These are phyloP conservation scores for Anthoscopus minutus DNA, from an alignment of 2,113 vertebrate species.

Conservation along the genomic window DNA sequence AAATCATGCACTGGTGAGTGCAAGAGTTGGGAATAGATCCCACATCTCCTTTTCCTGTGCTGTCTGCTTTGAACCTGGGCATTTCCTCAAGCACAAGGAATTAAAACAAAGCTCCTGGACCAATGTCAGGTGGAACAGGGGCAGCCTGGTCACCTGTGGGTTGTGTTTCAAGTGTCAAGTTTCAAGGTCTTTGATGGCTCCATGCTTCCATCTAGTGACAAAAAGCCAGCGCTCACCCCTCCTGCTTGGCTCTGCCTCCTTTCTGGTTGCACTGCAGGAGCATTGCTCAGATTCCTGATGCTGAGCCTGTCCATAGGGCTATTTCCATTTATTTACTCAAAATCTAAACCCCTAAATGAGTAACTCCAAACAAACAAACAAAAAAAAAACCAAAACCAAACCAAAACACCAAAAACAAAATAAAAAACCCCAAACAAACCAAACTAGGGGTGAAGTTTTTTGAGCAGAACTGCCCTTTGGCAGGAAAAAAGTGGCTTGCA, in stretches of 20 bases:
- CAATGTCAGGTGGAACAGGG: accelerated
- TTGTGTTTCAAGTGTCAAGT: accelerated
- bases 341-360: not conserved
- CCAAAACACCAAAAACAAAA: too few species aligned
- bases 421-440: not conserved
- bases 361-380: not conserved
- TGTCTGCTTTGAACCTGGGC: not conserved
- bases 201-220: conserved; percentile 37
- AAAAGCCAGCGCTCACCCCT: not conserved
- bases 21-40: not conserved
- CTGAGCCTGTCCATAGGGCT: accelerated
- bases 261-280: not conserved
- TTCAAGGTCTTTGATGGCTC: not conserved
- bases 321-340: not conserved
- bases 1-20: accelerated
- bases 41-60: not conserved
- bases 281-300: not conserved
- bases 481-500: not conserved
- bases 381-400: too few species aligned
- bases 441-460: accelerated
- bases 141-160: too few species aligned
- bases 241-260: not conserved
- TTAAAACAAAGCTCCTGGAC: not conserved
- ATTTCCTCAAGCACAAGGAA: not conserved
- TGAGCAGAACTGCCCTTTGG: not conserved